phyloP scores from a whole-genome alignment of 2,888 invertebrate genomes.

The Drosophila setosimentum region DNA sequence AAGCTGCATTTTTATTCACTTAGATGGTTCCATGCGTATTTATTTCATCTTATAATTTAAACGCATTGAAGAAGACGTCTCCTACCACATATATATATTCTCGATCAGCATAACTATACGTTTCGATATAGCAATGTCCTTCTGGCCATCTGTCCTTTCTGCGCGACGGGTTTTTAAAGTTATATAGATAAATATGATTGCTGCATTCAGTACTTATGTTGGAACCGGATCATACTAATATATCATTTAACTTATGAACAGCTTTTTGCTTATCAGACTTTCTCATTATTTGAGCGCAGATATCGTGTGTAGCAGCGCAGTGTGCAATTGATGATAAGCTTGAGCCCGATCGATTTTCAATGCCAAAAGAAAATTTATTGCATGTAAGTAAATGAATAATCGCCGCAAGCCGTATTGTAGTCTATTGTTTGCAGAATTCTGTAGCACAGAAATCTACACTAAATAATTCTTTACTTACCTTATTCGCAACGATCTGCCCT shows the following conservation, averaged over 20 bases:
- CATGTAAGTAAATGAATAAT: no score
- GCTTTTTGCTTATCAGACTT: not conserved
- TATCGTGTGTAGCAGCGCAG: no score
- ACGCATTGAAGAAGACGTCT: not conserved
- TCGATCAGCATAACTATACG: not conserved
- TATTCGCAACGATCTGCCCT: no score
- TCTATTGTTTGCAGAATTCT: no score
- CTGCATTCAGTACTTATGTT: not conserved
- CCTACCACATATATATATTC: no score
- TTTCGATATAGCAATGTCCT: not conserved
- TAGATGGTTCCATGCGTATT: not conserved
- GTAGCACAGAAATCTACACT: not conserved
- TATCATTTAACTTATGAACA: not conserved
- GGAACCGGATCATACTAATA: not conserved
- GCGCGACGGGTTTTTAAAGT: not conserved
- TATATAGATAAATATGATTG: not conserved
- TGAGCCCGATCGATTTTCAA: no score
- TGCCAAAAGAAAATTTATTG: no score
- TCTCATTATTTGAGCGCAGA: no score
- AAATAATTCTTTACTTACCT: not conserved
- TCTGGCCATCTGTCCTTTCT: not conserved
- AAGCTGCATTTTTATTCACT: slow-evolving; percentile 15
- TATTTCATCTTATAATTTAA: not conserved
- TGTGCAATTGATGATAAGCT: no score
- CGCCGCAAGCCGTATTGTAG: no score